A percentile compares a stretch with the other conserved stretches of the same genome.
phyloP scores from a whole-genome alignment of 2,113 vertebrate species.

The Falcunculus frontatus region DNA sequence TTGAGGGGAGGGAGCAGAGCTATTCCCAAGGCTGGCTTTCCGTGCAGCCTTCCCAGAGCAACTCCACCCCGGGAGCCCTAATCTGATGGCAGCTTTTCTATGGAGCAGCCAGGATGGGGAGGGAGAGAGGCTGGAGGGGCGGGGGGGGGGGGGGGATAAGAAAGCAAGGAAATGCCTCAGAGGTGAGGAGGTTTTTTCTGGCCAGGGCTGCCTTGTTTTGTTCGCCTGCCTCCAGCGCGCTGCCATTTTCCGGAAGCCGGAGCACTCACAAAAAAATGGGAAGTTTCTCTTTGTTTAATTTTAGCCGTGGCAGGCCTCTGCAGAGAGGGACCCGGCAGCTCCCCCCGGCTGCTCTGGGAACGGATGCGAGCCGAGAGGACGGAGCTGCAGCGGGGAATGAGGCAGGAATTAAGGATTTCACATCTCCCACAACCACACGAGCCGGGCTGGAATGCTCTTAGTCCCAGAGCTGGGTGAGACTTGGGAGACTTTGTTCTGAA shows the following conservation, averaged over 20 bases:
- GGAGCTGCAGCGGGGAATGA: neutral
- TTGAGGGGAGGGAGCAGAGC: neutral
- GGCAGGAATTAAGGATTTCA: neutral
- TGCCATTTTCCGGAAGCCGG: slow-evolving; percentile 32
- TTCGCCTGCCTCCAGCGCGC: neutral
- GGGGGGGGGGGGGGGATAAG: neutral
- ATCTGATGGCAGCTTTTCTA: slow-evolving; percentile 25
- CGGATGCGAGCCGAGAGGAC: neutral
- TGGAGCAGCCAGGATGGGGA: neutral
- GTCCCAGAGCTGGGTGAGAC: neutral
- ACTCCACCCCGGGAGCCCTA: neutral
- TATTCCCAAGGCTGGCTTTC: neutral
- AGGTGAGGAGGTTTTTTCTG: slow-evolving; percentile 37
- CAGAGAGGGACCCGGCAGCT: neutral
- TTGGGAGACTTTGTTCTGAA: neutral
- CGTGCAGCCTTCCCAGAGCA: neutral
- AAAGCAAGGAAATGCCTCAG: slow-evolving; percentile 66
- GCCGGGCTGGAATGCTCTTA: neutral
- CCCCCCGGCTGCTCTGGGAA: neutral
- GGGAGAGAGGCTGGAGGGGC: neutral
- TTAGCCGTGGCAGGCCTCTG: neutral
- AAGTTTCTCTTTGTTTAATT: slow-evolving; percentile 53
- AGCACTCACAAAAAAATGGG: neutral
- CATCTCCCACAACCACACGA: neutral
- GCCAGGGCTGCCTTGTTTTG: neutral